These are phyloP conservation scores for Drosophila recens DNA, from an alignment of 2,888 invertebrate species.

Conservation along the genomic window DNA sequence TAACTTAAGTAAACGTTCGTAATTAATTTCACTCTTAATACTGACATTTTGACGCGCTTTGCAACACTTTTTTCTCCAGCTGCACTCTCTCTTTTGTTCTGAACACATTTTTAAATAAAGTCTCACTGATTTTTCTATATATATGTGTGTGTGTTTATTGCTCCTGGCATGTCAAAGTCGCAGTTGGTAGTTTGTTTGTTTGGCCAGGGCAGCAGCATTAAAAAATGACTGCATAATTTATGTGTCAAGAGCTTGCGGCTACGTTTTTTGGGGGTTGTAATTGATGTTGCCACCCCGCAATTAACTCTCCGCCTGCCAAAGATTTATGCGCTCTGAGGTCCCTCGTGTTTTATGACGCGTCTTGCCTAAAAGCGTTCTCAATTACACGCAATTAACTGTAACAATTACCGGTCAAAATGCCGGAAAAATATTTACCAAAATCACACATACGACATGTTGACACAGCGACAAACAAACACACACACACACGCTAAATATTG, in stretches of 20 bases:
- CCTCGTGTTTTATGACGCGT: constrained; percentile 64
- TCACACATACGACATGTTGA: constrained; percentile 39
- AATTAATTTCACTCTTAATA: constrained; percentile 75
- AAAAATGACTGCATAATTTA: constrained; percentile 76
- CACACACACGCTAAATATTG: neutral
- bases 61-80: constrained; percentile 19
- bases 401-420: constrained; percentile 48
- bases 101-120: constrained; percentile 74
- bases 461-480: constrained; percentile 12
- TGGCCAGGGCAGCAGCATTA: constrained; percentile 2
- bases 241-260: constrained; percentile 69
- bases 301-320: constrained; percentile 60
- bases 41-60: constrained; percentile 70
- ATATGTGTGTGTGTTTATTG: constrained; percentile 6
- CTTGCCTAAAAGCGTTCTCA: constrained; percentile 65
- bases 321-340: constrained; percentile 61
- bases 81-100: constrained; percentile 42
- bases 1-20: constrained; percentile 77
- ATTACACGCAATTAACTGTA: constrained; percentile 73
- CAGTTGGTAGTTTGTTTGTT: constrained; percentile 42
- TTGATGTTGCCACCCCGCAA: constrained; percentile 75
- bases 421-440: constrained; percentile 39
- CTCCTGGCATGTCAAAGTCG: constrained; percentile 33
- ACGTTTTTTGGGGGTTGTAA: constrained; percentile 55
- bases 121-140: constrained; percentile 43